These are phyloP conservation scores for Andrena haemorrhoa DNA, from an alignment of 2,888 invertebrate genomes.

Conservation along the genomic window DNA sequence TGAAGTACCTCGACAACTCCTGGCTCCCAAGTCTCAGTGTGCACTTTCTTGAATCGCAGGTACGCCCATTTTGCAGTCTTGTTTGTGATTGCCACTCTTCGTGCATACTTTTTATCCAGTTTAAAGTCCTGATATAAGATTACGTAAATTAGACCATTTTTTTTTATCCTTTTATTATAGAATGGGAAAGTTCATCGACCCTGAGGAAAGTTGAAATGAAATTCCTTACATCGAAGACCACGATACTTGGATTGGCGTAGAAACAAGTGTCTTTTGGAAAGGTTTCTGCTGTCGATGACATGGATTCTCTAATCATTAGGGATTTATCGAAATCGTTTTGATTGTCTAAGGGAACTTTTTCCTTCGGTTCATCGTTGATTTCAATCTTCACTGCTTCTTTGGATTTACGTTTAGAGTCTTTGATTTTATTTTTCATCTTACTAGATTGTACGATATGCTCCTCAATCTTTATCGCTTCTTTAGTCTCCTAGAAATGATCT, in stretches of 20 bases:
- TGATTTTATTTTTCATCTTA: not conserved
- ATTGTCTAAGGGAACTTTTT: not conserved
- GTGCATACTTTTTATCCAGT: conserved; percentile 30
- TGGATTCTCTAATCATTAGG: not conserved
- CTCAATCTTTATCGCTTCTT: not conserved
- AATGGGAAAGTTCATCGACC: too few relatives aligned
- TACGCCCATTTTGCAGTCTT: conserved; percentile 64
- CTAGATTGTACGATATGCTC: not conserved
- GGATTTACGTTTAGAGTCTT: not conserved
- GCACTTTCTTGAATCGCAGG: conserved; percentile 54
- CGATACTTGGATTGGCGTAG: conserved; percentile 27
- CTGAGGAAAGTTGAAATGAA: not conserved
- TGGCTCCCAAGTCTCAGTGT: conserved; percentile 49
- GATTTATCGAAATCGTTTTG: not conserved
- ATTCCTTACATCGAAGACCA: conserved; percentile 32
- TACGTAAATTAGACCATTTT: not conserved
- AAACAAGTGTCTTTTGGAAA: conserved; percentile 38
- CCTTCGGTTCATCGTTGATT: not conserved
- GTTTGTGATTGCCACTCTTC: conserved; percentile 55
- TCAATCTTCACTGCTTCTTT: not conserved
- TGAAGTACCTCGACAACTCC: conserved; percentile 46
- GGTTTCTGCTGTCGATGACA: not conserved
- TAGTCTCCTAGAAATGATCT: not conserved
- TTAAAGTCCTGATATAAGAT: conserved; percentile 20
- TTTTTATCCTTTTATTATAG: not conserved